These are phyloP conservation scores for Onthophagus sagittarius DNA, from an alignment of 2,888 invertebrate species.

Conservation along the genomic window DNA sequence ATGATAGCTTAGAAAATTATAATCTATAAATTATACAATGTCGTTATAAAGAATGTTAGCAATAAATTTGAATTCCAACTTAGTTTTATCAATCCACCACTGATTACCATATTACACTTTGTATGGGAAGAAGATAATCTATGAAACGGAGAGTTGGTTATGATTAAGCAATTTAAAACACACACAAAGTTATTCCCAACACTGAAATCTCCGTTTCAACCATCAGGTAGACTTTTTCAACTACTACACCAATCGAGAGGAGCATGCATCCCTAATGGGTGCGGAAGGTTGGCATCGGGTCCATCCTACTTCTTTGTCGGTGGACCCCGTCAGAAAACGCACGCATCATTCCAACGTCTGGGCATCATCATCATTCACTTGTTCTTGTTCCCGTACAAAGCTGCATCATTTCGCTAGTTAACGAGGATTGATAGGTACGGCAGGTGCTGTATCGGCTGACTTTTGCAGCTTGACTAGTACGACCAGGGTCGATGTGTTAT, in stretches of 20 bases:
- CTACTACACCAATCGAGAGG: neutral
- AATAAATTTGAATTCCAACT: too few relatives aligned
- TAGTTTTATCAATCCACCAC: too few relatives aligned
- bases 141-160: neutral
- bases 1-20: too few relatives aligned
- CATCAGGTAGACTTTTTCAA: neutral
- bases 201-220: neutral
- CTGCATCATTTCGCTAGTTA: slow-evolving; percentile 28
- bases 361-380: slow-evolving; percentile 23
- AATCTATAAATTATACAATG: too few relatives aligned
- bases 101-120: neutral
- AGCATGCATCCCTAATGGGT: neutral
- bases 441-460: slow-evolving; percentile 31
- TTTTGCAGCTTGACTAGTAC: slow-evolving; percentile 29
- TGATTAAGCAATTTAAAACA: neutral
- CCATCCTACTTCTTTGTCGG: slow-evolving; percentile 8
- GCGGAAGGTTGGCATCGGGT: neutral
- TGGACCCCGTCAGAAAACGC: slow-evolving; percentile 9
- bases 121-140: neutral
- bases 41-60: neutral
- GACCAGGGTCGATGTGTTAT: slow-evolving; percentile 31
- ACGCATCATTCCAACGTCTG: slow-evolving; percentile 17
- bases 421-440: slow-evolving; percentile 29
- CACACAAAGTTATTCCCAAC: neutral
- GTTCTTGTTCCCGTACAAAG: slow-evolving; percentile 22